Evolutionary conservation across 53 echinoderm and acorn worm species (phyloP).

Genomic region (Holothuria leucospilota): DNA sequence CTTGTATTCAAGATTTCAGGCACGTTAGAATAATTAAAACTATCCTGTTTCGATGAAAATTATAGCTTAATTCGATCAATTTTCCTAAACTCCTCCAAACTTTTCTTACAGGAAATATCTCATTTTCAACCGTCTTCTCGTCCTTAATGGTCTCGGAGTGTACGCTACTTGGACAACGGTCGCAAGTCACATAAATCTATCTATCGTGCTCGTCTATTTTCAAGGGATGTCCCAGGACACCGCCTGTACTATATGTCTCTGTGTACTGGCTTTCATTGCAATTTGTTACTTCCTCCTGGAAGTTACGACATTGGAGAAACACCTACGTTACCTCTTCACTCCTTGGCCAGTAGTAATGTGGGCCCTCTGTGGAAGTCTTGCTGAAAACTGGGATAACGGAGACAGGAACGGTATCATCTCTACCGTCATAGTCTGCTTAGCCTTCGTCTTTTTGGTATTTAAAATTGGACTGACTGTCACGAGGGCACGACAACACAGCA

Average conservation of each 20-base stretch:
- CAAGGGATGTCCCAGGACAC: constrained; percentile 34
- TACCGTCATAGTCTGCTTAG: constrained; percentile 59
- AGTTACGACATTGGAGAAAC: constrained; percentile 60
- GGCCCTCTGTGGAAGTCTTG: constrained; percentile 63
- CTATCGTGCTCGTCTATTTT: constrained; percentile 72
- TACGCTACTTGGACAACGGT: constrained; percentile 86
- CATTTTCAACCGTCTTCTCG: constrained; percentile 59
- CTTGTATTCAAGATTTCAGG: too few relatives aligned
- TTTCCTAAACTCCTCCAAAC: not conserved
- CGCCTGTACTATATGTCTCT: constrained; percentile 58
- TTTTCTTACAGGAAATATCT: constrained; percentile 63
- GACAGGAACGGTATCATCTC: constrained; percentile 64
- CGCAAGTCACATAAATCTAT: constrained; percentile 79
- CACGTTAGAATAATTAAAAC: too few relatives aligned
- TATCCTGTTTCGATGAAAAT: too few relatives aligned
- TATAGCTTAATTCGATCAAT: too few relatives aligned
- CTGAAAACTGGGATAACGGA: constrained; percentile 59
- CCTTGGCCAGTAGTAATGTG: constrained; percentile 61
- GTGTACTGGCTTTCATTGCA: constrained; percentile 54
- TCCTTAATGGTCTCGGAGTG: constrained; percentile 83
- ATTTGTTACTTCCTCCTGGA: constrained; percentile 61
- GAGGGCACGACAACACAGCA: not conserved
- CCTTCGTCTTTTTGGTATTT: constrained; percentile 57
- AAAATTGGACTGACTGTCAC: constrained; percentile 60
- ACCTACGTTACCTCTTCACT: constrained; percentile 71